These are phyloP conservation scores for Anguilla megastoma DNA, from an alignment of 2,797 vertebrate genomes.

Conservation along the genomic window DNA sequence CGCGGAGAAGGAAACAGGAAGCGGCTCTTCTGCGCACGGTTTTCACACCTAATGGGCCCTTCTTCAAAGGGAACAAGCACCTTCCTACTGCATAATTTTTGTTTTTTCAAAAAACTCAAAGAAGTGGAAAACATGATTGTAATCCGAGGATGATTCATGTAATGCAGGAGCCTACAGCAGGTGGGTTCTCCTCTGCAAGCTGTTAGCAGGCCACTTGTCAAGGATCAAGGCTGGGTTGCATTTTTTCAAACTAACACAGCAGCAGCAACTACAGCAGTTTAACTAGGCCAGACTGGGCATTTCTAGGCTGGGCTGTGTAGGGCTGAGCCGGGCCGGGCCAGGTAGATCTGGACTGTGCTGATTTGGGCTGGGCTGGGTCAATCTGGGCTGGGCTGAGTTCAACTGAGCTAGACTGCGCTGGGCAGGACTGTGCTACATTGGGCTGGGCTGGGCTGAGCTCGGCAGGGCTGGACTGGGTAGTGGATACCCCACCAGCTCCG, in stretches of 20 bases:
- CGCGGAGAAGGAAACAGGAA: neutral
- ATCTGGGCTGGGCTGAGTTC: no score
- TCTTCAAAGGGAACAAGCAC: neutral
- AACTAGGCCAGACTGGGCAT: neutral
- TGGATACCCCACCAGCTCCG: neutral
- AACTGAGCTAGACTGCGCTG: no score
- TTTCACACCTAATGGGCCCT: neutral
- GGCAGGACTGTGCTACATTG: no score
- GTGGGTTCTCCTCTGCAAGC: conserved; percentile 7
- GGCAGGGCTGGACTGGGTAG: no score
- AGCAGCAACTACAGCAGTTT: no score
- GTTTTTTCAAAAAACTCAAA: neutral
- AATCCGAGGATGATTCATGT: neutral
- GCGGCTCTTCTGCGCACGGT: neutral
- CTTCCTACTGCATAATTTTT: neutral
- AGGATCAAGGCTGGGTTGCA: no score
- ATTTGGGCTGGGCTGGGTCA: neutral
- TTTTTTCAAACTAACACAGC: no score
- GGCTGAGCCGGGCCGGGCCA: no score
- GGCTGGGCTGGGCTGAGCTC: neutral
- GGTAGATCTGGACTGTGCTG: no score
- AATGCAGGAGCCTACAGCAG: neutral
- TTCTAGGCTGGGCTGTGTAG: neutral
- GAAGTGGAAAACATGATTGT: neutral
- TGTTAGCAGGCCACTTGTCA: neutral